Percentiles rank a stretch among this genome's conserved stretches.
These are phyloP conservation scores for Pygoscelis antarcticus DNA, from an alignment of 2,113 vertebrate genomes.

Conservation along the genomic window DNA sequence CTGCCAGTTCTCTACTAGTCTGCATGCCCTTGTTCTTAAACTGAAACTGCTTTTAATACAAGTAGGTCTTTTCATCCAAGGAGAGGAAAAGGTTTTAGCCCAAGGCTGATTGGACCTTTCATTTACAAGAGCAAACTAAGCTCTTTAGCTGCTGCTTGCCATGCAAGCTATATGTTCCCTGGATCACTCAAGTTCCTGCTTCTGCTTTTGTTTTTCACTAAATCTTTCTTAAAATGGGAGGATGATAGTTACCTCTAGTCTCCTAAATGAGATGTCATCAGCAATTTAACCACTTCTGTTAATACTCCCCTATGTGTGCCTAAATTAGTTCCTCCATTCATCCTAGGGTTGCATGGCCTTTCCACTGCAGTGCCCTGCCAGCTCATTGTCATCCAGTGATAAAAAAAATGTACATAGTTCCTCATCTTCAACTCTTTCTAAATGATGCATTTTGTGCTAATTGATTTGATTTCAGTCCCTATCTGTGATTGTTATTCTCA, in stretches of 20 bases:
- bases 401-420: background rate
- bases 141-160: background rate
- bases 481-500: background rate
- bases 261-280: background rate
- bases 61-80: background rate
- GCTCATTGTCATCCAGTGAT: background rate
- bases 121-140: background rate
- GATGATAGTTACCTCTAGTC: background rate
- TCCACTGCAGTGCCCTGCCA: background rate
- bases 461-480: background rate
- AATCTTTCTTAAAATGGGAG: background rate
- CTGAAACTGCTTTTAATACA: background rate
- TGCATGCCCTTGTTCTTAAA: background rate
- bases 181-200: background rate
- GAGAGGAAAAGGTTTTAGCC: background rate
- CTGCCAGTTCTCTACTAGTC: background rate
- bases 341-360: background rate
- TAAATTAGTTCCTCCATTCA: background rate
- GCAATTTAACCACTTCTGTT: background rate
- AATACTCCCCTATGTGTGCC: background rate
- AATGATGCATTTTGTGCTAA: background rate
- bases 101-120: background rate
- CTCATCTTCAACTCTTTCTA: background rate
- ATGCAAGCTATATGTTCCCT: background rate
- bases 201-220: background rate